Base-by-base conservation (phyloP, 1,140 invertebrate species). In the Metopolophium dirhodum region DNA sequence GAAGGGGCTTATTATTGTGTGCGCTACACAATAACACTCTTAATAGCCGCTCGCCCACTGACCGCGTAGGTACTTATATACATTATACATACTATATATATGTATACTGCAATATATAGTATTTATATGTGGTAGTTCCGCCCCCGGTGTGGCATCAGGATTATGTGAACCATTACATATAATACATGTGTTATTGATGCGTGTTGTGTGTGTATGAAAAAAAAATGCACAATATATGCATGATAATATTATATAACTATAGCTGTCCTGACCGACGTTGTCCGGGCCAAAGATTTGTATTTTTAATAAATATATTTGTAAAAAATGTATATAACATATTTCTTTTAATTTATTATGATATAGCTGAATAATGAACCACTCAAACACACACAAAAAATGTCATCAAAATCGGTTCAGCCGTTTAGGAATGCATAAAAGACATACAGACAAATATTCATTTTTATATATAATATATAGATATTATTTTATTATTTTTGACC, bases 1-100 rank as follows among this genome's bases (percentile, higher is more conserved):
- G 30, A 54, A 93, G 82, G 82, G 91, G 91, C 82, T 93, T 93
- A 93, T 93, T n/a, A n/a, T 93, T 93, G 49, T 45, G 14, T 11
- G 49, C 26, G 22, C 26, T 41, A 45, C 82, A 93, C 91, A 93
- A 93, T 93, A 86, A 93, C 82, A 85, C 82, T 30, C 49, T 57
- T 93, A 93, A 93, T 86, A 93, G 82, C 91, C 77, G 37, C 37
- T 86, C 91, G 61, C 68, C 68, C 68, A 85, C 41, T 14, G 57
- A 61, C 57, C 87, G 87, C 20, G 49, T 54, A 37, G 8, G 20
- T 41, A 41, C 41, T 41, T 41, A 35, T 89, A 51, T 88, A 87
- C 6, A 45, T 47, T 85, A 85, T 45, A 85, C 41, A 68, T 68
- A n/a, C n/a, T n/a, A 85, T 85, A 23, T n/a, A 35, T 85, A 85